Percentiles rank a stretch among this genome's conserved stretches.
These are phyloP conservation scores for Coregonus clupeaformis DNA, from an alignment of 2,113 vertebrate species.

Conservation along the genomic window DNA sequence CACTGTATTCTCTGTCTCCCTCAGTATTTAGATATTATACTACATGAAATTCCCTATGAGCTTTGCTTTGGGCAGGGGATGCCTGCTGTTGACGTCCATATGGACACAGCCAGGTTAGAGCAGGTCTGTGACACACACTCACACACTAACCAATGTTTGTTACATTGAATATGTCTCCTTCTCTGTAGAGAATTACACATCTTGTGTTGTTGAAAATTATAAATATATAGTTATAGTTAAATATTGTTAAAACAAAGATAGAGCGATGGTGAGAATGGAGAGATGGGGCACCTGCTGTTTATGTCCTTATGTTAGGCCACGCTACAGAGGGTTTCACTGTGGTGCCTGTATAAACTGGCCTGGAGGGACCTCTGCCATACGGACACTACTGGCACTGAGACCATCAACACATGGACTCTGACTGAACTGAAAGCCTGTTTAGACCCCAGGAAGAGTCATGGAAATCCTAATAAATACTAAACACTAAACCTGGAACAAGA, in stretches of 20 bases:
- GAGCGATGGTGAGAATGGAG: neutral
- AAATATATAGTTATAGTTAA: no score
- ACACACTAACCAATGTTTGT: neutral
- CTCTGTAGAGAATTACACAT: neutral
- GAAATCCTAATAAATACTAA: no score
- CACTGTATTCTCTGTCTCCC: neutral
- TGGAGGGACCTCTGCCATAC: conserved; percentile 31
- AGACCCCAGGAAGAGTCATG: no score
- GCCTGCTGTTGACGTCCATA: neutral
- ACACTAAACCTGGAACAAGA: neutral
- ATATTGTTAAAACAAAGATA: neutral
- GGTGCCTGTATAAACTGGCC: conserved; percentile 33
- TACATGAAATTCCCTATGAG: neutral
- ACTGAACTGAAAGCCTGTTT: no score
- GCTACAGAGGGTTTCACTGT: conserved; percentile 22
- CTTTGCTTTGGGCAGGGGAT: neutral
- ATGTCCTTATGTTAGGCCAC: conserved; percentile 24
- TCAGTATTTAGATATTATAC: neutral
- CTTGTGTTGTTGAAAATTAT: neutral
- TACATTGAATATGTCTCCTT: neutral
- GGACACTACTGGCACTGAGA: conserved; percentile 25
- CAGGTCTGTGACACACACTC: neutral
- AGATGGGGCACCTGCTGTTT: conserved; percentile 33
- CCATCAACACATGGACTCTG: conserved; percentile 1
- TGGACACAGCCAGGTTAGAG: neutral